Conservation (phyloP, 2,888 invertebrate species). For the Pyrocoelia pectoralis region DNA sequence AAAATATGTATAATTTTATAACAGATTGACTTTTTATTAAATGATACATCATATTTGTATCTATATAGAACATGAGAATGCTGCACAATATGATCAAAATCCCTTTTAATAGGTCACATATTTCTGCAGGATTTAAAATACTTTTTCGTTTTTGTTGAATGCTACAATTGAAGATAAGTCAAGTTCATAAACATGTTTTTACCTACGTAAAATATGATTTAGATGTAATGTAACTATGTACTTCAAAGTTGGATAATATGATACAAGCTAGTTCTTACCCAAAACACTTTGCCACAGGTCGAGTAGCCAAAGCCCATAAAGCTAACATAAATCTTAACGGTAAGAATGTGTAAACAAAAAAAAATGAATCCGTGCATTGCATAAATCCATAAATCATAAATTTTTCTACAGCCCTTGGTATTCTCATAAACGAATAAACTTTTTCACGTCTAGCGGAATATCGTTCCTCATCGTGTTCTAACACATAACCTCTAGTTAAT, state of each 20-base stretch:
- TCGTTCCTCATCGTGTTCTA: constrained; percentile 95
- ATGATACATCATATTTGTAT: constrained; percentile 98
- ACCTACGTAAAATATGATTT: constrained; percentile 7
- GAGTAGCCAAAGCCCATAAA: constrained; percentile 78
- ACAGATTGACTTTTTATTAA: constrained; percentile 97
- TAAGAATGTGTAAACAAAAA: constrained; percentile 97
- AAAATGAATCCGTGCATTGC: constrained; percentile 96
- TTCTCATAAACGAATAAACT: constrained; percentile 96
- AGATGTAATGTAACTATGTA: too few species aligned
- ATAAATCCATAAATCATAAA: constrained; percentile 95
- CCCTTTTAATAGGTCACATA: constrained; percentile 96
- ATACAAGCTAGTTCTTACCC: constrained; percentile 66
- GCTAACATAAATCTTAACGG: constrained; percentile 92
- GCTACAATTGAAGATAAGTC: constrained; percentile 42
- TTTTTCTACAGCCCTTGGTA: constrained; percentile 90
- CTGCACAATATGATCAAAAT: constrained; percentile 84
- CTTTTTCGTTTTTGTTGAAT: constrained; percentile 61
- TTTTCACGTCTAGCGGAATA: constrained; percentile 94
- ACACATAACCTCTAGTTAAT: constrained; percentile 88
- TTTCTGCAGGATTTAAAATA: constrained; percentile 85
- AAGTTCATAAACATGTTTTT: constrained; percentile 23
- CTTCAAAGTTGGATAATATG: not conserved
- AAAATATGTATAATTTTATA: constrained; percentile 99
- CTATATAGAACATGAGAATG: constrained; percentile 88
- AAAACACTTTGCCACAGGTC: constrained; percentile 77